Conservation (phyloP, 2,113 vertebrate genomes). For the Tinamus guttatus region DNA sequence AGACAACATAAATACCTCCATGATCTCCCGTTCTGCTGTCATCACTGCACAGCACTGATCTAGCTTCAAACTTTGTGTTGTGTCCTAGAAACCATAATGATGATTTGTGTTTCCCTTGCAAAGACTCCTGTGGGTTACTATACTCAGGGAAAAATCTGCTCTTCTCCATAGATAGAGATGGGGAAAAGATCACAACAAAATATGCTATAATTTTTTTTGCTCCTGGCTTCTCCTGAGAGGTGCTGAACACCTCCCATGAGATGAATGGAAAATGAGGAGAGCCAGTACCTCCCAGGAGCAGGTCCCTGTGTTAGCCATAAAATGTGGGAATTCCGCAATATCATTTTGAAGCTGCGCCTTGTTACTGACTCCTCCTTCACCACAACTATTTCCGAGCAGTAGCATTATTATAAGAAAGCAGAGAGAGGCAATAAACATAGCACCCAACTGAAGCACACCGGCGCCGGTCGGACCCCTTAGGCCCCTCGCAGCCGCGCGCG, state of each 20-base stretch:
- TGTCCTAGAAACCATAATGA: neutral
- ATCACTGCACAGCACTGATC: neutral
- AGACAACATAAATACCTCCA: neutral
- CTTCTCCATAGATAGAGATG: neutral
- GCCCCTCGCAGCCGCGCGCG: neutral
- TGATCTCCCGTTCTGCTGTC: neutral
- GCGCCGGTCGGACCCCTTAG: neutral
- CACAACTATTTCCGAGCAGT: neutral
- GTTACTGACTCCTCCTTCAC: neutral
- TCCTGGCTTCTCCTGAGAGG: neutral
- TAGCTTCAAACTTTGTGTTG: neutral
- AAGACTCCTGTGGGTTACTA: neutral
- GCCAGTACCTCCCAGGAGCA: neutral
- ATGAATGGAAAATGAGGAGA: neutral
- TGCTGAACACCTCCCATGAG: neutral
- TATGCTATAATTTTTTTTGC: neutral
- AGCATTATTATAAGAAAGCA: neutral
- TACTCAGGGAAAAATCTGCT: neutral
- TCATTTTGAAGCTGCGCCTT: neutral
- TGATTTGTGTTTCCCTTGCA: fast-evolving
- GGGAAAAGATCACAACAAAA: neutral
- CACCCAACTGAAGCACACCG: neutral
- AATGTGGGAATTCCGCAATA: neutral
- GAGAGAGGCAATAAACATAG: neutral
- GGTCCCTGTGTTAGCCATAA: neutral